Evolutionary conservation across 2,797 vertebrate genomes (phyloP).

Genomic region (Helarctos malayanus): DNA sequence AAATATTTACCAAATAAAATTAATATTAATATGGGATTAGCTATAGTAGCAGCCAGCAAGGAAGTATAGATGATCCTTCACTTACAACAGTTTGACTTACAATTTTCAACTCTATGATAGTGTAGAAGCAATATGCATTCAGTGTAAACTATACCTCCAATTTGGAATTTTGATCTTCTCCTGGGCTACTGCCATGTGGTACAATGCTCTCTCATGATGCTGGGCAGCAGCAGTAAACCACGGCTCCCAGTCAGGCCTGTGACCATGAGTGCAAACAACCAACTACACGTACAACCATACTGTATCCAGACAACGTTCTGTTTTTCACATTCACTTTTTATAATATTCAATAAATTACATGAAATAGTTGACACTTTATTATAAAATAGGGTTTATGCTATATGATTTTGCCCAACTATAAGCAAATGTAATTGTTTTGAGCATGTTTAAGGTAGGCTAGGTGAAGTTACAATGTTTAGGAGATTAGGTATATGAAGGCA

Average conservation of each 20-base stretch:
- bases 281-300: background rate
- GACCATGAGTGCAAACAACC: background rate
- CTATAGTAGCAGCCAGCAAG: background rate
- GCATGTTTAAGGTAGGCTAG: background rate
- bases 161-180: background rate
- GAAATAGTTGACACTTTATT: background rate
- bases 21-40: slow-evolving; percentile 1
- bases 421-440: background rate
- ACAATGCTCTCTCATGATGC: background rate
- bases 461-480: background rate
- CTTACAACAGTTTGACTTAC: background rate
- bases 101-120: background rate
- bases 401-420: background rate
- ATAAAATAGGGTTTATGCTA: background rate
- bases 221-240: background rate
- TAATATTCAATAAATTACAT: background rate
- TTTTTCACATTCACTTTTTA: background rate
- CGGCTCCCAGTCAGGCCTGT: background rate
- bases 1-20: slow-evolving; percentile 11
- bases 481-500: background rate
- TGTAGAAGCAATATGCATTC: background rate
- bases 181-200: background rate
- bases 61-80: background rate
- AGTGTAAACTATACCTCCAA: background rate
- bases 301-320: background rate